These are phyloP conservation scores for Micromys minutus DNA, from an alignment of 2,113 vertebrate species.

Conservation along the genomic window DNA sequence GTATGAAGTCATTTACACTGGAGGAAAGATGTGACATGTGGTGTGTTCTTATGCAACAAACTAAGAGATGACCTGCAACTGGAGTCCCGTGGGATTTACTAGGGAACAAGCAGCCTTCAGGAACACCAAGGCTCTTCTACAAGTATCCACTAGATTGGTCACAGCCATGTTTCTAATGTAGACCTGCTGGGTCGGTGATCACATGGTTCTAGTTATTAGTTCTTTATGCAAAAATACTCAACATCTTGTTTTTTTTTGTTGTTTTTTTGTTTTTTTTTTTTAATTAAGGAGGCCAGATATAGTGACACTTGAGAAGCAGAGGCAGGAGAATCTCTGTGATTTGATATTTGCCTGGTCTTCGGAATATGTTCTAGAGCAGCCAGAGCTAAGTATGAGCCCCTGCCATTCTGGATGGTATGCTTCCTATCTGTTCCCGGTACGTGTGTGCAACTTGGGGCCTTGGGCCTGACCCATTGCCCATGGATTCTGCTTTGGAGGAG, in stretches of 20 bases:
- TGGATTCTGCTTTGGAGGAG: neutral
- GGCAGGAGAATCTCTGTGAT: neutral
- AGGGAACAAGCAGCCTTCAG: too few relatives aligned
- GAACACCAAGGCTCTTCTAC: too few relatives aligned
- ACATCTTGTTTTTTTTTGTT: neutral
- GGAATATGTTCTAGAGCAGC: neutral
- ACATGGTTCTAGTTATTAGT: too few relatives aligned
- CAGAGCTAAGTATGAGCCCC: neutral
- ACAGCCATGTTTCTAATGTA: too few relatives aligned
- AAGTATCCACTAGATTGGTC: too few relatives aligned
- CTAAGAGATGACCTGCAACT: slow-evolving; percentile 62
- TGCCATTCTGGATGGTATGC: neutral
- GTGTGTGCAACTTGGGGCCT: neutral
- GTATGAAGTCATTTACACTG: slow-evolving; percentile 88
- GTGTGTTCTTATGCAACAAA: slow-evolving; percentile 6
- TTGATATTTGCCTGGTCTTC: neutral
- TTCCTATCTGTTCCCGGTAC: neutral
- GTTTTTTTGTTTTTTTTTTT: too few relatives aligned
- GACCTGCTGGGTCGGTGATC: too few relatives aligned
- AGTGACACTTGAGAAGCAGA: neutral
- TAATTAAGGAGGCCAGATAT: neutral
- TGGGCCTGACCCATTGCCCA: neutral
- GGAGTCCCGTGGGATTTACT: neutral
- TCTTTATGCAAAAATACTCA: neutral
- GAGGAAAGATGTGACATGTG: slow-evolving; percentile 9